Evolutionary conservation across 2,888 invertebrate genomes (phyloP), one percentile per base, ranked within the genome.

Genomic region (Melanostoma scalare): DNA sequence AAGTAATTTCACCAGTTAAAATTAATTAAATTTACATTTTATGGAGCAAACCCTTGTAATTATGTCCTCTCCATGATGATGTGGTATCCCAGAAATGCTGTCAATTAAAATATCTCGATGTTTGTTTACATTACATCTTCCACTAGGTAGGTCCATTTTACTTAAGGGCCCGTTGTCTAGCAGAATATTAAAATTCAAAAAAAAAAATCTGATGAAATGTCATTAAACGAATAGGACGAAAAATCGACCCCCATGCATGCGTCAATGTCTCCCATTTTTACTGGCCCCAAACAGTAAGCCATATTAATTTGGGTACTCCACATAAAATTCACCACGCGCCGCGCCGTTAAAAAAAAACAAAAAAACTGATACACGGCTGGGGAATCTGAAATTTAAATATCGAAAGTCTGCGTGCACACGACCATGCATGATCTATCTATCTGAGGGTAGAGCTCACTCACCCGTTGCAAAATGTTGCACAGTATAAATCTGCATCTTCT

Each of bases 161-260:
- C 20, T 8, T 46, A 8, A 42, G 10, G 6, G 4, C 30, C 30
- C 5, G 5, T 31, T 3, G 8, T 8, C 35, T 35, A 35, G 6
- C 31, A 1, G 35, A 46, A 35, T 6, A 33, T 44, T 44, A 10
- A 60, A 33, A 44, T 30, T 6, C 46, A 55, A 35, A 46, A 61
- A 53, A 53, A 55, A 63, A 78, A 58, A 71, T 71, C 65, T 63
- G 78, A 74, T 84, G 63, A 69, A 71, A 84, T 84, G 78, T 60
- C 69, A 84, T 84, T 77, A 74, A 77, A 35, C 35, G 68, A 61
- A 68, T 82, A 55, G 56, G 58, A 77, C 77, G 68, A 82, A 68
- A 63, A 63, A 53, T 65, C 69, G 82, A 63, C 82, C 82, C 69
- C 82, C 73, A 61, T 74, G 67, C 46, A 75, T 50, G 73, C 58